These are phyloP conservation scores for Pygocentrus nattereri DNA, from an alignment of 2,797 vertebrate species.

Conservation along the genomic window DNA sequence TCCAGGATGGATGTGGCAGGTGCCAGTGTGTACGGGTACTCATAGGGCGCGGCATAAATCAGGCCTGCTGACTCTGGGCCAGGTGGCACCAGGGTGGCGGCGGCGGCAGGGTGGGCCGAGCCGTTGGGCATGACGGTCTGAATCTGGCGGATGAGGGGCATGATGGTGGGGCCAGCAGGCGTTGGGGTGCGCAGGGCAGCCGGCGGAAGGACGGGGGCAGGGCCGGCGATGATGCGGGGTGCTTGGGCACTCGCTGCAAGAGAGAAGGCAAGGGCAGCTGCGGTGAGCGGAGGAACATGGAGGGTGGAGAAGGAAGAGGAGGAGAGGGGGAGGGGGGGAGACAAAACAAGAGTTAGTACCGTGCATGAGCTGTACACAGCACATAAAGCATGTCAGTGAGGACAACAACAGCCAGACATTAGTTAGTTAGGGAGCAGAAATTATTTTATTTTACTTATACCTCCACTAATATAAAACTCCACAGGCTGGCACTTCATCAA, in stretches of 20 bases:
- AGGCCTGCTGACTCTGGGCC: slow-evolving; percentile 86
- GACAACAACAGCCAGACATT: slow-evolving; percentile 58
- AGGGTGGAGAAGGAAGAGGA: slow-evolving; percentile 75
- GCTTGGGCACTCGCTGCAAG: slow-evolving; percentile 93
- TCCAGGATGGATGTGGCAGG: slow-evolving; percentile 92
- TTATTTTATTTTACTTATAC: no score
- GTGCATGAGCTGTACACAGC: slow-evolving; percentile 79
- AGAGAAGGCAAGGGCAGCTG: slow-evolving; percentile 96
- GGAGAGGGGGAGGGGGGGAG: slow-evolving; percentile 65
- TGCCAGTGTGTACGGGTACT: slow-evolving; percentile 91
- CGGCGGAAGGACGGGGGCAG: slow-evolving; percentile 84
- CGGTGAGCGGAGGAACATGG: slow-evolving; percentile 85
- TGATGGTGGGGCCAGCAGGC: slow-evolving; percentile 90
- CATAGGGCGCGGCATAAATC: slow-evolving; percentile 89
- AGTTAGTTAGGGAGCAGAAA: slow-evolving; percentile 28
- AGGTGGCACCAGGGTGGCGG: slow-evolving; percentile 86
- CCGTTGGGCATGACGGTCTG: slow-evolving; percentile 94
- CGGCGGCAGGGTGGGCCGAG: slow-evolving; percentile 87
- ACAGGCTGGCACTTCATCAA: slow-evolving; percentile 33
- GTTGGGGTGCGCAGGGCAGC: slow-evolving; percentile 87
- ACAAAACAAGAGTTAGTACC: slow-evolving; percentile 84
- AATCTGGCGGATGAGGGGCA: slow-evolving; percentile 96
- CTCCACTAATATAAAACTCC: slow-evolving; percentile 37
- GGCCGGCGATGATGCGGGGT: slow-evolving; percentile 90
- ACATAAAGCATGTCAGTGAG: slow-evolving; percentile 81